phyloP scores from a whole-genome alignment of 1,140 invertebrate species.

The Riptortus pedestris region DNA sequence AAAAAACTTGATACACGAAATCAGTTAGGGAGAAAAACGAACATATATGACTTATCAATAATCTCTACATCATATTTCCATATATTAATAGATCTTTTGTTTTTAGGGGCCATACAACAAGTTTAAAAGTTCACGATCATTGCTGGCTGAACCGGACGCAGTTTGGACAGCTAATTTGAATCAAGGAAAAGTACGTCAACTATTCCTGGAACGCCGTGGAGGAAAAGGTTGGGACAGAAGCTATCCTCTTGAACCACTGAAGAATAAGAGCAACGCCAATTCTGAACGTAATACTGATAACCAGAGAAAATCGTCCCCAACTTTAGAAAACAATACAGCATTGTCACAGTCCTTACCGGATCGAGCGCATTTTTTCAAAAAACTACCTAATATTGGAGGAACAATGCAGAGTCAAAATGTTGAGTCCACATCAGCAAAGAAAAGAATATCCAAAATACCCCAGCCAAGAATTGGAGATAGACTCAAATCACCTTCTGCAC shows the following conservation, averaged over 20 bases:
- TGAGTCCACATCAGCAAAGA: not conserved
- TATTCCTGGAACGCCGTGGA: conserved; percentile 29
- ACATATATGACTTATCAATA: too few species aligned
- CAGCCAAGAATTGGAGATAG: not conserved
- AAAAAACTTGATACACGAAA: too few species aligned
- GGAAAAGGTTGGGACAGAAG: conserved; percentile 34
- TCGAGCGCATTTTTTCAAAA: not conserved
- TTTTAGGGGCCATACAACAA: not conserved
- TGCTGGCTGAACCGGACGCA: not conserved
- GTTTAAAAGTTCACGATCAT: not conserved
- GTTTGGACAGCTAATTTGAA: not conserved
- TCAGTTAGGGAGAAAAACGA: too few species aligned
- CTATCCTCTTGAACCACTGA: conserved; percentile 35
- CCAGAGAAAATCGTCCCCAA: not conserved
- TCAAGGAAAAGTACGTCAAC: conserved; percentile 29
- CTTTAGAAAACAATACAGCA: not conserved
- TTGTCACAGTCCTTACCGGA: conserved; percentile 1
- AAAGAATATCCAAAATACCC: not conserved
- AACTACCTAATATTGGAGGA: conserved; percentile 20
- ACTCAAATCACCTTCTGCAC: not conserved
- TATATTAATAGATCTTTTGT: not conserved
- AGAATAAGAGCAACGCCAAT: conserved; percentile 13
- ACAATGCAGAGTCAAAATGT: not conserved
- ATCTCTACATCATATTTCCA: too few species aligned
- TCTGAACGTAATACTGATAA: not conserved